These are phyloP conservation scores for Chondrosia reniformis DNA, from an alignment of 37 sponge, comb jelly and placozoan genomes.

Conservation along the genomic window DNA sequence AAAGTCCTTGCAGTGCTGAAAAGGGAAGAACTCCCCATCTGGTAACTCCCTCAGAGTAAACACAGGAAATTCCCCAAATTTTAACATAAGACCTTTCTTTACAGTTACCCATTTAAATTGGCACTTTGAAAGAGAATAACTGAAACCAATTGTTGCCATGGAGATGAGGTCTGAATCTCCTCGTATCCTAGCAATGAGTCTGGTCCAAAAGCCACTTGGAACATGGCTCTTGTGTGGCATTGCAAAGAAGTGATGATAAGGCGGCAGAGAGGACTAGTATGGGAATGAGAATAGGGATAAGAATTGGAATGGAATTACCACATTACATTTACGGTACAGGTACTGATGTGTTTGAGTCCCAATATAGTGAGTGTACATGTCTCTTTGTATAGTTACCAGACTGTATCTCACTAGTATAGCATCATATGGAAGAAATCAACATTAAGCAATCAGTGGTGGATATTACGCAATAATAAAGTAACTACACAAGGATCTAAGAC, in stretches of 20 bases:
- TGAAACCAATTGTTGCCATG: neutral
- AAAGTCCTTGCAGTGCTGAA: neutral
- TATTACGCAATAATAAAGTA: no score
- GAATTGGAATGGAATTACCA: neutral
- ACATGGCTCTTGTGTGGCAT: slow-evolving; percentile 74
- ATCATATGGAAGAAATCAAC: no score
- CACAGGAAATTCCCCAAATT: slow-evolving; percentile 57
- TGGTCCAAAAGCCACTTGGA: slow-evolving; percentile 85
- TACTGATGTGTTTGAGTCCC: no score
- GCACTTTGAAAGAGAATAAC: no score
- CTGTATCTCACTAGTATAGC: no score
- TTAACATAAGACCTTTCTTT: slow-evolving; percentile 53
- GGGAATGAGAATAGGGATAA: neutral
- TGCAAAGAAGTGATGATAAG: slow-evolving; percentile 45
- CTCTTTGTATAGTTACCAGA: no score
- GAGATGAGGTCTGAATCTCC: neutral
- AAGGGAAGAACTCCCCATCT: neutral
- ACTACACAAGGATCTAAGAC: neutral
- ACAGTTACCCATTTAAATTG: neutral
- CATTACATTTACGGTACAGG: no score
- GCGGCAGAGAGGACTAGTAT: slow-evolving; percentile 51
- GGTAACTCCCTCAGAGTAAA: slow-evolving; percentile 52
- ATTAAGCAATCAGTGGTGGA: no score
- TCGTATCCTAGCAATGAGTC: slow-evolving; percentile 76
- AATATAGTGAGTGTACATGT: no score